phyloP scores from a whole-genome alignment of 2,888 invertebrate genomes.

The Tyria jacobaeae region DNA sequence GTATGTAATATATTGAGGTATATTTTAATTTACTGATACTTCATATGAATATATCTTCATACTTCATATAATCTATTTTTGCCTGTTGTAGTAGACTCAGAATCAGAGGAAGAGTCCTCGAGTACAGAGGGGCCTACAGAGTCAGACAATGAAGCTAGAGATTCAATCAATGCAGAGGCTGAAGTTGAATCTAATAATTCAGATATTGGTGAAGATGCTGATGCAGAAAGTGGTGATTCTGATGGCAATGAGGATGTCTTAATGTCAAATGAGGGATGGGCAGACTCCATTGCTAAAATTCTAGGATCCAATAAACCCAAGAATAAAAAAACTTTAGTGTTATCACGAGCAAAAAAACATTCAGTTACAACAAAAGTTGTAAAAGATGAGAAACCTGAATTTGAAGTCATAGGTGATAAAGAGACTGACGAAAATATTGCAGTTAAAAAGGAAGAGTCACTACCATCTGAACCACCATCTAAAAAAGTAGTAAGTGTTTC shows the following conservation, averaged over 20 bases:
- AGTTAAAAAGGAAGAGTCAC: conserved; percentile 63
- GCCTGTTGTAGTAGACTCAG: conserved; percentile 61
- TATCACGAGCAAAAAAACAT: conserved; percentile 93
- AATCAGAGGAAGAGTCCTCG: conserved; percentile 62
- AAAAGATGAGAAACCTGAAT: conserved; percentile 83
- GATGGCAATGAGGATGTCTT: conserved; percentile 54
- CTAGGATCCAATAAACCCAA: conserved; percentile 91
- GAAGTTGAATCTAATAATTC: conserved; percentile 22
- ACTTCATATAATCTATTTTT: not conserved
- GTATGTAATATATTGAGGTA: not conserved
- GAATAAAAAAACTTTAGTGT: conserved; percentile 90
- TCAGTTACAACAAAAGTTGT: conserved; percentile 82
- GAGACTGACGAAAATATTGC: conserved; percentile 79
- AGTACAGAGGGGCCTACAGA: conserved; percentile 62
- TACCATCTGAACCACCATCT: conserved; percentile 60
- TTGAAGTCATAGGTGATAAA: conserved; percentile 89
- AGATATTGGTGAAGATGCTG: conserved; percentile 45
- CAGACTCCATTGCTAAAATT: conserved; percentile 93
- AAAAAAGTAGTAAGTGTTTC: conserved; percentile 72
- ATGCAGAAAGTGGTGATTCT: conserved; percentile 52
- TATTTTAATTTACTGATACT: too few relatives aligned
- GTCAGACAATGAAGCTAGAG: conserved; percentile 61
- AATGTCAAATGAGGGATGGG: conserved; percentile 91
- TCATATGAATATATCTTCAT: not conserved
- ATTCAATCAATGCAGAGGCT: conserved; percentile 29